These are phyloP conservation scores for Meloidogyne exigua DNA, from an alignment of 1,140 invertebrate genomes.

Conservation along the genomic window DNA sequence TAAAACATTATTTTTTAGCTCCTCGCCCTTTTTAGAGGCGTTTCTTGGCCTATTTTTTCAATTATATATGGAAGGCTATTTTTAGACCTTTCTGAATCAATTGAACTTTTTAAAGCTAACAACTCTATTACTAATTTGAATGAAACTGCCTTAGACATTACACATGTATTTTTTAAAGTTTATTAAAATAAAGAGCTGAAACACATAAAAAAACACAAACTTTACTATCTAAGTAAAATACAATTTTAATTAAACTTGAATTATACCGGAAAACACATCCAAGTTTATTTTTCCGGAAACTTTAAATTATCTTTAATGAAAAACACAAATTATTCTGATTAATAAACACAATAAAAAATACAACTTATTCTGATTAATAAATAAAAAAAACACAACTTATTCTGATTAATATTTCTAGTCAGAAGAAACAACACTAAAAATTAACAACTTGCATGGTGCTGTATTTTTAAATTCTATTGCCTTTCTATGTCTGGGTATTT, in stretches of 20 bases:
- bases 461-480: constrained; percentile 31
- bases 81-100: constrained; percentile 36
- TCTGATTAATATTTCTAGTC: not conserved
- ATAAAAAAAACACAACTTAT: too few species aligned
- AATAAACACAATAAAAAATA: too few species aligned
- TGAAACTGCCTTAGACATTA: not conserved
- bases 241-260: not conserved
- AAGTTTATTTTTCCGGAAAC: too few species aligned
- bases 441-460: not conserved
- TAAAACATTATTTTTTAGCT: constrained; percentile 32
- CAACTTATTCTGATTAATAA: too few species aligned
- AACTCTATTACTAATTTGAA: not conserved
- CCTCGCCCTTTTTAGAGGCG: constrained; percentile 49
- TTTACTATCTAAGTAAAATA: not conserved
- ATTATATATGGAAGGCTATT: constrained; percentile 59
- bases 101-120: constrained; percentile 17
- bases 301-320: too few species aligned
- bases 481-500: constrained; percentile 42
- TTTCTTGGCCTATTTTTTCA: constrained; percentile 59
- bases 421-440: constrained; percentile 8
- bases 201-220: not conserved
- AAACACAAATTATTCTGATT: too few species aligned
- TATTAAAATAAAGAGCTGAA: not conserved
- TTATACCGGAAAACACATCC: too few species aligned
- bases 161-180: too few species aligned